A percentile compares a stretch with the other conserved stretches of the same genome.
These are phyloP conservation scores for Acrobasis suavella DNA, from an alignment of 2,888 invertebrate genomes.

Conservation along the genomic window DNA sequence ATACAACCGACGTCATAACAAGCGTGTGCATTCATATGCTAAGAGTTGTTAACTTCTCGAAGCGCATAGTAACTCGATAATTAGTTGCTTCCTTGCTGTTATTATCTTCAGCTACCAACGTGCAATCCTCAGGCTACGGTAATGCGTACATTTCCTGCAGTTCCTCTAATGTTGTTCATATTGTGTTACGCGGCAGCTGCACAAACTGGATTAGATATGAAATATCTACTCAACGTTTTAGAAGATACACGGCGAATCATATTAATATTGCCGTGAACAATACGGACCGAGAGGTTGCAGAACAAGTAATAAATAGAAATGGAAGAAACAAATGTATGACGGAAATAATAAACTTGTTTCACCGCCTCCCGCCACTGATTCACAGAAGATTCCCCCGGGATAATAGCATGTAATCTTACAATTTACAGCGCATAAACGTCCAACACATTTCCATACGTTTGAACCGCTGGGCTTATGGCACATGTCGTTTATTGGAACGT, in stretches of 20 bases:
- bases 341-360: constrained; percentile 5
- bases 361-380: neutral
- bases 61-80: constrained; percentile 23
- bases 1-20: neutral
- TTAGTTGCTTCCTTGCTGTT: constrained; percentile 19
- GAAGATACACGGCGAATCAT: neutral
- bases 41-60: constrained; percentile 16
- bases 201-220: constrained; percentile 14
- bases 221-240: constrained; percentile 7
- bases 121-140: constrained; percentile 9
- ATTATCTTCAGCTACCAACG: constrained; percentile 3
- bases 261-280: constrained; percentile 9
- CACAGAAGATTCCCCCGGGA: constrained; percentile 25
- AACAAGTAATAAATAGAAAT: neutral
- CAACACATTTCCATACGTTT: constrained; percentile 48
- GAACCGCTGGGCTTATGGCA: constrained; percentile 38
- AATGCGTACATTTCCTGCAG: constrained; percentile 6
- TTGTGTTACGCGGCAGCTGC: constrained; percentile 8
- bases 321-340: constrained; percentile 2
- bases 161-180: constrained; percentile 12
- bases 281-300: neutral
- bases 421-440: constrained; percentile 41
- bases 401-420: constrained; percentile 40
- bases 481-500: constrained; percentile 62
- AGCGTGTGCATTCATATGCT: constrained; percentile 10